Conservation (phyloP, 2,113 vertebrate genomes). For the Hippotragus niger region DNA sequence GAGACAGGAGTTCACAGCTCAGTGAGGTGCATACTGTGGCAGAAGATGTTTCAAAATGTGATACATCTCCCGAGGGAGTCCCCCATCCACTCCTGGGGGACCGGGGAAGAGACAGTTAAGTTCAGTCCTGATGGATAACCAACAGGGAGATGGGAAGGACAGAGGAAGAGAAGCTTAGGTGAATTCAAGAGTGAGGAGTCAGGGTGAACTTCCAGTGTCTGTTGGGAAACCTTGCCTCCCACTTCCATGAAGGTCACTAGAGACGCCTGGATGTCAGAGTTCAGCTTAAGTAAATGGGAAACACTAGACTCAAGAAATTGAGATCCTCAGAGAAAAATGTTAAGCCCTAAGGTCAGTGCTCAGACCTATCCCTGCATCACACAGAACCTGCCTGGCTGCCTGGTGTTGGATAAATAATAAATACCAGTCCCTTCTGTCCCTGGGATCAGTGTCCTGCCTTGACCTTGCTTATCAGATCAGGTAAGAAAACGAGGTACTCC, state of each 20-base stretch:
- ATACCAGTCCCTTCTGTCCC: conserved; percentile 53
- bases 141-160: not conserved
- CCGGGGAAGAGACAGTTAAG: not conserved
- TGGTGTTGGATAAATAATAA: conserved; percentile 54
- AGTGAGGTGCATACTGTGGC: not conserved
- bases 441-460: conserved; percentile 62
- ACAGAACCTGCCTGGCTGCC: not conserved
- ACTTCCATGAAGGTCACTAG: not conserved
- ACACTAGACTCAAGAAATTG: not conserved
- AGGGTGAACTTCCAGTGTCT: not conserved
- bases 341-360: not conserved
- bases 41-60: not conserved
- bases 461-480: conserved; percentile 72
- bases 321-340: not conserved
- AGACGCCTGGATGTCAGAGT: not conserved
- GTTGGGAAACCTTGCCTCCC: not conserved
- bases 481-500: conserved; percentile 57
- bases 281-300: not conserved
- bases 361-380: not conserved
- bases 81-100: too few species aligned
- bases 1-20: not conserved
- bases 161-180: not conserved
- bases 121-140: not conserved
- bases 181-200: not conserved
- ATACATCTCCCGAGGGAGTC: not conserved